Evolutionary conservation across 2,113 vertebrate genomes (phyloP), one percentile per base, ranked within the genome.

Genomic region (Rhinoptilus africanus): DNA sequence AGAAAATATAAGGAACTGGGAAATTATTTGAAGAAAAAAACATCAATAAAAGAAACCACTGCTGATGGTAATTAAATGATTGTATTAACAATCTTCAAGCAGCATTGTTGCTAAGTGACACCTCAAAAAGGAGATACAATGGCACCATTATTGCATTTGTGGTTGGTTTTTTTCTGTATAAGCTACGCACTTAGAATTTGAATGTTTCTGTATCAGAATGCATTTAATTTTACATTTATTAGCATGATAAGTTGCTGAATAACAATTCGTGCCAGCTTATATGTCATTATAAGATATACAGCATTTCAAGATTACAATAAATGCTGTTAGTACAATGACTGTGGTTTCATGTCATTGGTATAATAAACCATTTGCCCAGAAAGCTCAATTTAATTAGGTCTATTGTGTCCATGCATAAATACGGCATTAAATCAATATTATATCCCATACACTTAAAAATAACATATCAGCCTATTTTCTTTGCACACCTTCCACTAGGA

Each of bases 321-420:
- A 57, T 41, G 35, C 23, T 82, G 18, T 86, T 94, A 84, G 60
- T 78, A 81, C 41, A 60, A 89, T 50, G 8, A 84, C 45, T 93
- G 84, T 53, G 37, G 63, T 86, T 95, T 93, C n/a, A 51, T 71
- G 59, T 78, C 79, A 54, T 56, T 60, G 56, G 5, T 84, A 59
- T 64, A 93, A 89, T 57, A 95, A 85, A 89, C 83, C 80, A 92
- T 81, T 73, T 86, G 91, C 34, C 64, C 85, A 94, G 75, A 90
- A 93, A 93, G 30, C 43, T 93, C 75, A 35, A 64, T 80, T 93
- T 91, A 89, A 93, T 97, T 91, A 93, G 80, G 51, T 69, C n/a
- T 85, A 59, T 78, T 88, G 64, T 80, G 43, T n/a, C 68, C 78
- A 66, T 60, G 75, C 67, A 92, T 43, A 95, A 91, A 94, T 39